phyloP scores from a whole-genome alignment of 1,140 invertebrate species.

The Apis mellifera region Amel_HAv3.1 CM009932.2:7912501-7913000 shows the following conservation, averaged over 20 bases:
- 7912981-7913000: slow-evolving; percentile 72
- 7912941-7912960: slow-evolving; percentile 1
- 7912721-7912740: slow-evolving; percentile 26
- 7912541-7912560: slow-evolving; percentile 74
- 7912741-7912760: neutral
- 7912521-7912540: slow-evolving; percentile 73
- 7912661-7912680: slow-evolving; percentile 1
- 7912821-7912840: too few species aligned
- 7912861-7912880: too few species aligned
- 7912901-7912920: neutral
- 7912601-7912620: slow-evolving; percentile 73
- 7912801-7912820: too few species aligned
- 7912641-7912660: slow-evolving; percentile 6
- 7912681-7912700: neutral
- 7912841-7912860: too few species aligned
- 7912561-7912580: slow-evolving; percentile 70
- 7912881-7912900: too few species aligned
- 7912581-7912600: slow-evolving; percentile 68
- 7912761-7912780: neutral
- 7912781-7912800: too few species aligned
- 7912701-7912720: neutral
- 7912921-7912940: slow-evolving; percentile 19
- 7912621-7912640: slow-evolving; percentile 41
- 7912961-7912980: slow-evolving; percentile 66
- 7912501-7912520: slow-evolving; percentile 51